These are phyloP conservation scores for Neopelma chrysocephalum DNA, from an alignment of 2,797 vertebrate genomes.

Conservation along the genomic window DNA sequence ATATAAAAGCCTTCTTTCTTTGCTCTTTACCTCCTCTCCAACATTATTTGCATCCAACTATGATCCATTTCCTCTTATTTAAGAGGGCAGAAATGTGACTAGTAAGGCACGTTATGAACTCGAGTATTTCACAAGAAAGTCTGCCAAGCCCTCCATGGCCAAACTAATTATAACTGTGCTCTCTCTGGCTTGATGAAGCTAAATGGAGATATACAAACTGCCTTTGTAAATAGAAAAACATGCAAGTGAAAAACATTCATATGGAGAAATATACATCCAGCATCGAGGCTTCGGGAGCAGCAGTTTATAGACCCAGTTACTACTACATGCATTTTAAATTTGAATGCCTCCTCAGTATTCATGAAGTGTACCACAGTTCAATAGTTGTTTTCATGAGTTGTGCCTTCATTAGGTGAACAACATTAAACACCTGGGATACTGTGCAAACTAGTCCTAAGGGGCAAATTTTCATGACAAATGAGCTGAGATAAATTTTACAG, in stretches of 20 bases:
- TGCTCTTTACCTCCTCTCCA: not conserved
- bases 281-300: conserved; percentile 7
- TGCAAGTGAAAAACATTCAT: conserved; percentile 10
- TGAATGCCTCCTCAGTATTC: conserved; percentile 67
- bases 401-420: conserved; percentile 75
- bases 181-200: conserved; percentile 44
- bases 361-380: conserved; percentile 69
- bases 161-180: conserved; percentile 53
- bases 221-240: conserved; percentile 49
- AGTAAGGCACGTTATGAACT: conserved; percentile 43
- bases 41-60: conserved; percentile 2
- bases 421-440: conserved; percentile 76
- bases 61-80: conserved; percentile 51
- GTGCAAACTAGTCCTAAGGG: conserved; percentile 73
- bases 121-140: conserved; percentile 37
- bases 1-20: not conserved
- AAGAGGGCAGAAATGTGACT: conserved; percentile 56
- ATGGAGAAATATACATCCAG: conserved; percentile 51
- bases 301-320: conserved; percentile 44
- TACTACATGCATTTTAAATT: conserved; percentile 64
- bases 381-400: conserved; percentile 72
- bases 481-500: conserved; percentile 71
- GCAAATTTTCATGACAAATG: conserved; percentile 74
- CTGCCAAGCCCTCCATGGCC: conserved; percentile 31
- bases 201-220: conserved; percentile 58